These are phyloP conservation scores for Corythoichthys intestinalis DNA, from an alignment of 2,113 vertebrate species.

Conservation along the genomic window DNA sequence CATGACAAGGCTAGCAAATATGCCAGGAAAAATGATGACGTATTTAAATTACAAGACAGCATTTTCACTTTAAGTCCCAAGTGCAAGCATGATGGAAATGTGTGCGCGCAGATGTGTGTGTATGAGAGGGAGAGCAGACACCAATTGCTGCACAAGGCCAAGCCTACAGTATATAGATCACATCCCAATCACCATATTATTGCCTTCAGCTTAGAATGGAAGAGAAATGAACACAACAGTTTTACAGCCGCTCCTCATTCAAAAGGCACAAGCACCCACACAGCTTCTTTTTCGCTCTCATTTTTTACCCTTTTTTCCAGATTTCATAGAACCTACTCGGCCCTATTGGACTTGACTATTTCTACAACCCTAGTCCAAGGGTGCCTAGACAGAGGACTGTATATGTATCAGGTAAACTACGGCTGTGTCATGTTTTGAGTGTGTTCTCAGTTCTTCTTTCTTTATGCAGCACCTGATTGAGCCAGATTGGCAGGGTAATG, in stretches of 20 bases:
- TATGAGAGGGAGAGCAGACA: slow-evolving; percentile 26
- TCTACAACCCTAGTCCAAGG: too few species aligned
- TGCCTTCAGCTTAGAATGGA: slow-evolving; percentile 39
- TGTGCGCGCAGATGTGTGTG: slow-evolving; percentile 14
- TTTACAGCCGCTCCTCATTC: slow-evolving; percentile 6
- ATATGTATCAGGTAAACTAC: too few species aligned
- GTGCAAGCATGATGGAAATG: background rate
- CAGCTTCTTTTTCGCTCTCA: background rate
- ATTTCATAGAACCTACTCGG: background rate
- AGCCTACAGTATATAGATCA: slow-evolving; percentile 55
- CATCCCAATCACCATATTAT: slow-evolving; percentile 57
- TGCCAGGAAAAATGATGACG: slow-evolving; percentile 31
- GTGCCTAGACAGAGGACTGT: too few species aligned
- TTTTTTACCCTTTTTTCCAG: background rate
- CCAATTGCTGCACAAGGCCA: slow-evolving; percentile 55
- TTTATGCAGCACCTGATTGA: too few species aligned
- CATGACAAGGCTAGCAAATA: slow-evolving; percentile 13
- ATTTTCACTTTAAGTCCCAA: slow-evolving; percentile 35
- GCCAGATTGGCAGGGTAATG: too few species aligned
- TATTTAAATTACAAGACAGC: slow-evolving; percentile 55
- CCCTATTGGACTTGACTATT: background rate
- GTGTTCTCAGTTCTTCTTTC: too few species aligned
- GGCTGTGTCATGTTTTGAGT: too few species aligned
- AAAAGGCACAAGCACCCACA: background rate
- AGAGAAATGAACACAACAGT: slow-evolving; percentile 33